Evolutionary conservation across 1,140 invertebrate species (phyloP).

Genomic region (Platyscapa corneri): DNA sequence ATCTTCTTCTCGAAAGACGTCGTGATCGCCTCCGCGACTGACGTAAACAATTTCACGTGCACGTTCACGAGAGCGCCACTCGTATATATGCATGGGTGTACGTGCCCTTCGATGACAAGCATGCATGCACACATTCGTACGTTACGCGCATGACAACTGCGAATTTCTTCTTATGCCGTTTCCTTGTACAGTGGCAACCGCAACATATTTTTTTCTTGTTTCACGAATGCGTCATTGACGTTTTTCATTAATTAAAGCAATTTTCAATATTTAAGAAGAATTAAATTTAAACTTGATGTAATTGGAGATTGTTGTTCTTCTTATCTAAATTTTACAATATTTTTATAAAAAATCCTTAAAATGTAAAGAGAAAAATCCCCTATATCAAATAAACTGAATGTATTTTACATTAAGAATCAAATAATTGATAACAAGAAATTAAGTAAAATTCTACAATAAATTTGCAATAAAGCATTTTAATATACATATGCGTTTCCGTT

Average conservation of each 20-base stretch:
- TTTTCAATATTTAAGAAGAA: neutral
- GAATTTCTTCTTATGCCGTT: neutral
- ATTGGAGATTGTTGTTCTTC: neutral
- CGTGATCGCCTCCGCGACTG: neutral
- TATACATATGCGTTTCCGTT: too few species aligned
- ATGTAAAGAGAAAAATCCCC: too few species aligned
- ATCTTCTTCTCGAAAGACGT: neutral
- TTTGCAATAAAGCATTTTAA: too few species aligned
- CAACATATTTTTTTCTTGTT: neutral
- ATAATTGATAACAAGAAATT: too few species aligned
- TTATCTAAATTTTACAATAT: too few species aligned
- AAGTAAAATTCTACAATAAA: too few species aligned
- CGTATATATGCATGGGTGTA: too few species aligned
- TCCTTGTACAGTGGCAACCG: neutral
- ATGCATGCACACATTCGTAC: neutral
- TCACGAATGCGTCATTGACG: neutral
- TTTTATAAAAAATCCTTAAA: too few species aligned
- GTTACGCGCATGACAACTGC: neutral
- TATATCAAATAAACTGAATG: too few species aligned
- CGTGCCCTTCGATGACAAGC: constrained; percentile 14
- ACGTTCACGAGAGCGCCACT: too few species aligned
- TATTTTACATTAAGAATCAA: too few species aligned
- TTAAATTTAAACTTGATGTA: neutral
- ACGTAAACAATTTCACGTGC: constrained; percentile 19
- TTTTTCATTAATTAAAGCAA: neutral